Evolutionary conservation across 1,140 invertebrate species (phyloP).

Genomic region (Galendromus occidentalis): DNA sequence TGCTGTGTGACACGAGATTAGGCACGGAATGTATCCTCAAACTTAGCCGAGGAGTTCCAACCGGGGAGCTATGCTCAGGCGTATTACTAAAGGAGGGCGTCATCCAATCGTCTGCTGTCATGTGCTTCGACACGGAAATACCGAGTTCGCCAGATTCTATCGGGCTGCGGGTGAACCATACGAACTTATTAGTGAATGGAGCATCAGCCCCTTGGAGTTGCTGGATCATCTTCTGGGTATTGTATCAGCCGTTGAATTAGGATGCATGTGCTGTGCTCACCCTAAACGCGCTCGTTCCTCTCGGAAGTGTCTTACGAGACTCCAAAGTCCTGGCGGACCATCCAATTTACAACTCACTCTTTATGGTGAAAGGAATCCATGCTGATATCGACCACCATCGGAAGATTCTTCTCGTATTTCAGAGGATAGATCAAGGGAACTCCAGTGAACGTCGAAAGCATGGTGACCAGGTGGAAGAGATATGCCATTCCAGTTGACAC

Average conservation of each 20-base stretch:
- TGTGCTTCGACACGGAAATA: background rate
- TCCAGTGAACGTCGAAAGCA: background rate
- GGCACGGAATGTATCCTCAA: background rate
- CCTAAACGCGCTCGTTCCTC: background rate
- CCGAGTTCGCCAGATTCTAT: background rate
- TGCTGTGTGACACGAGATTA: background rate
- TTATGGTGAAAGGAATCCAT: background rate
- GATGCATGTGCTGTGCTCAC: too few relatives aligned
- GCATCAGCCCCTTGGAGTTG: too few relatives aligned
- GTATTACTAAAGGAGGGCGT: background rate
- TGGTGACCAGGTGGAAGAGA: background rate
- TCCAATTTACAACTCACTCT: slow-evolving; percentile 1
- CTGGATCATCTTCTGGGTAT: too few relatives aligned
- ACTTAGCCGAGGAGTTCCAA: background rate
- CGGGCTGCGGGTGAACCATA: background rate
- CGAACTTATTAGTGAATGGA: background rate
- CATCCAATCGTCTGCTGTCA: background rate
- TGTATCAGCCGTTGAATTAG: background rate
- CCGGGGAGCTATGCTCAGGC: background rate
- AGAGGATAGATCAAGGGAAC: background rate
- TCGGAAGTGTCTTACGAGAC: background rate
- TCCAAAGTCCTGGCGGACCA: background rate
- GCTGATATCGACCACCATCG: background rate
- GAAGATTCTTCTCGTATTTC: background rate
- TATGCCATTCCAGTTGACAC: background rate